phyloP scores from a whole-genome alignment of 2,888 invertebrate genomes.

The Aleiodes leptofemur region DNA sequence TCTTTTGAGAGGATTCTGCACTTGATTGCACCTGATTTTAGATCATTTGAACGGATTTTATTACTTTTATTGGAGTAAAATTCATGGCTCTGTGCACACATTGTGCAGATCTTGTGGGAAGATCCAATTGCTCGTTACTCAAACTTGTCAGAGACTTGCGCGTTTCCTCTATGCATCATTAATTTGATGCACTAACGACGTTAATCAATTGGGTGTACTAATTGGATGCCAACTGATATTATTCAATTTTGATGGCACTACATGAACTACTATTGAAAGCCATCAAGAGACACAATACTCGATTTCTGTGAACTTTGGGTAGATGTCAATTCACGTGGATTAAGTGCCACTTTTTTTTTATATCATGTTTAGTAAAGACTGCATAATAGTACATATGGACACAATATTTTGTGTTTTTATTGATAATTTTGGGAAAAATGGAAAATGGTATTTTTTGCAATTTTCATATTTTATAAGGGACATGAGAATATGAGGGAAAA shows the following conservation, averaged over 20 bases:
- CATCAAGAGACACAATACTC: neutral
- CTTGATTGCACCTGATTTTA: neutral
- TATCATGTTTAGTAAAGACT: no score
- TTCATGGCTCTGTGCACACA: no score
- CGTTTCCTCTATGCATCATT: neutral
- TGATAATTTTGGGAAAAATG: no score
- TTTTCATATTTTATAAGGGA: no score
- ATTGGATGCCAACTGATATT: neutral
- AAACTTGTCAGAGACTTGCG: neutral
- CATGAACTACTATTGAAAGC: neutral
- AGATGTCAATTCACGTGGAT: no score
- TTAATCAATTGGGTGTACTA: neutral
- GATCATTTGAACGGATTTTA: neutral
- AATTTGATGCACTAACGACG: neutral
- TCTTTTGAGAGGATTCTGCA: neutral
- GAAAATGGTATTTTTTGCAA: no score
- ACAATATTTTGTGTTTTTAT: no score
- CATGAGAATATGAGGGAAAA: no score
- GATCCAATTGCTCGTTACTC: neutral
- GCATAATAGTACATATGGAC: no score
- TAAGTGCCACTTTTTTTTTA: no score
- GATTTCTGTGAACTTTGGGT: neutral
- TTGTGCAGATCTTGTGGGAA: no score
- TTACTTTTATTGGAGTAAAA: neutral
- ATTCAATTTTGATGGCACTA: neutral